These are phyloP conservation scores for Watersipora subatra DNA, from an alignment of 1,140 invertebrate species.

Conservation along the genomic window DNA sequence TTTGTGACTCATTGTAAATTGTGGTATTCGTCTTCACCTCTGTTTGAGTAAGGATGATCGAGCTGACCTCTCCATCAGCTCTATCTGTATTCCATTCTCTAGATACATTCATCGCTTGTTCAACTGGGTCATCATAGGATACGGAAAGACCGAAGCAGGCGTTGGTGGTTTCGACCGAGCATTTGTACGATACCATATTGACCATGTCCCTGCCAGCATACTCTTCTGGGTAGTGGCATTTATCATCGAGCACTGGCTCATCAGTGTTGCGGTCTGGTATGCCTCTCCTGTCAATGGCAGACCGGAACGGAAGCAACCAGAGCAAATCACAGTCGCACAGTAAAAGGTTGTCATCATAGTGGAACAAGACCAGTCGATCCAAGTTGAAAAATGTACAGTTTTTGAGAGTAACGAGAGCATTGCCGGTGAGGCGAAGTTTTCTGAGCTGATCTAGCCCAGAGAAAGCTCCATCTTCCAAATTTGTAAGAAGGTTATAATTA, in stretches of 20 bases:
- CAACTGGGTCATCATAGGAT: neutral
- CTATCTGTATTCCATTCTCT: neutral
- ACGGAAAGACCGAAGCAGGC: neutral
- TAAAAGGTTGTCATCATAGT: neutral
- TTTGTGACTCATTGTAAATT: neutral
- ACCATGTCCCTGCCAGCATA: neutral
- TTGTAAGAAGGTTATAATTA: neutral
- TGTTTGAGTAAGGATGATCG: neutral
- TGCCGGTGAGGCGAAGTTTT: neutral
- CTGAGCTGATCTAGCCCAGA: neutral
- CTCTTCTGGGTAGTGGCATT: neutral
- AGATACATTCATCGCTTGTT: neutral
- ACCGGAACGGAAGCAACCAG: neutral
- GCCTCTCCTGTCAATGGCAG: neutral
- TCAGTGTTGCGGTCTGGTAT: neutral
- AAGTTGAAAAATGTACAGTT: neutral
- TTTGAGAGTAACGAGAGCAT: neutral
- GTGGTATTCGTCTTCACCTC: neutral
- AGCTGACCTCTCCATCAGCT: neutral
- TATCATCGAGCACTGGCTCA: neutral
- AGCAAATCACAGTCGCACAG: slow-evolving; percentile 1
- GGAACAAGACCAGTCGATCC: neutral
- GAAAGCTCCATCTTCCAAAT: neutral
- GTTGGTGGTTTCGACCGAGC: neutral
- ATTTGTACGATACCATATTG: neutral